Conservation (phyloP, 2,113 vertebrate genomes). For the Rattus rattus region DNA sequence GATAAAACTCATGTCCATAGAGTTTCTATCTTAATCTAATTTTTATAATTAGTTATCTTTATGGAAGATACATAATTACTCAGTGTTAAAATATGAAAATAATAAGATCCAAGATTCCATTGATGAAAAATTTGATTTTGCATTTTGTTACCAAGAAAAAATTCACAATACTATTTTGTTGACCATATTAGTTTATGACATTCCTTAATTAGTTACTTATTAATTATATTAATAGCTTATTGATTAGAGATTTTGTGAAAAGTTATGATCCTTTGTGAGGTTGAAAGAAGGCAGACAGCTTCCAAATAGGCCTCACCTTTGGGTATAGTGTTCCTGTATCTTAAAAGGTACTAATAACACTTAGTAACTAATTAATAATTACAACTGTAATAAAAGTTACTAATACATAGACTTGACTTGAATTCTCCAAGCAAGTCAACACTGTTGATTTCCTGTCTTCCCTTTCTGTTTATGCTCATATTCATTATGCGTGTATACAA, state of each 20-base stretch:
- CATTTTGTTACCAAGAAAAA: background rate
- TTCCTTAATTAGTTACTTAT: background rate
- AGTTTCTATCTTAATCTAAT: background rate
- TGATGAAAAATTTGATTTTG: background rate
- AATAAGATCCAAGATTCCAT: background rate
- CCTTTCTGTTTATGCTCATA: background rate
- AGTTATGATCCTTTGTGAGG: background rate
- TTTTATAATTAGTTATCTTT: background rate
- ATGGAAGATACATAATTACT: background rate
- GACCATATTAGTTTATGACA: background rate
- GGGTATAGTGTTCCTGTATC: constrained; percentile 3
- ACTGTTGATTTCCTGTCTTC: background rate
- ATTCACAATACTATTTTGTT: constrained; percentile 6
- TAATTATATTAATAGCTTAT: background rate
- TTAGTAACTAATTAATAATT: too few relatives aligned
- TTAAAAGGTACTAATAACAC: constrained; percentile 67
- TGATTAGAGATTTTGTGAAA: background rate
- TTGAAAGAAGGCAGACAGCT: constrained; percentile 61
- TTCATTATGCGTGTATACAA: background rate
- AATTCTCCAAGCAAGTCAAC: constrained; percentile 9
- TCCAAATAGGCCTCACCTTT: constrained; percentile 55
- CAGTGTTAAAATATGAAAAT: background rate
- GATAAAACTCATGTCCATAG: background rate
- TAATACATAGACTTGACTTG: background rate
- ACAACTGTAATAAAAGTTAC: too few relatives aligned